These are phyloP conservation scores for Climacteris rufus DNA, from an alignment of 2,113 vertebrate genomes.

Conservation along the genomic window DNA sequence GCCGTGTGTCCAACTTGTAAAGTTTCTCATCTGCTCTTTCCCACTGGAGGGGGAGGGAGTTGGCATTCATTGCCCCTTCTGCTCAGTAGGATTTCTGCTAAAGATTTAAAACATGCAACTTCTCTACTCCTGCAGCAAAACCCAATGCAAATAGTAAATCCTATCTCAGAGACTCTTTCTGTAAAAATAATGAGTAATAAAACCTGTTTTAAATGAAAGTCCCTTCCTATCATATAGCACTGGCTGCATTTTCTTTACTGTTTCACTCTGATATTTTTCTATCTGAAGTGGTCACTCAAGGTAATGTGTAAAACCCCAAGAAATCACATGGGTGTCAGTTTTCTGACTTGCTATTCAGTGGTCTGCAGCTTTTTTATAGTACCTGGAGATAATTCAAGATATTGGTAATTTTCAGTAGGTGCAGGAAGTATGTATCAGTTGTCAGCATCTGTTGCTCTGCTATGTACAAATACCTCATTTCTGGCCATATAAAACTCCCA, in stretches of 20 bases:
- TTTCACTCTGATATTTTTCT: background rate
- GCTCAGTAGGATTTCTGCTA: background rate
- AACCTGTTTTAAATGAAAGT: background rate
- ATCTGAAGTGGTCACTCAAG: background rate
- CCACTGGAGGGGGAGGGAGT: background rate
- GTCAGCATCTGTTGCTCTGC: background rate
- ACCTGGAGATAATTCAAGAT: background rate
- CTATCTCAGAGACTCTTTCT: background rate
- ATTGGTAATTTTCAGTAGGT: background rate
- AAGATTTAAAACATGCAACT: background rate
- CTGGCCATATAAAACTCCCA: background rate
- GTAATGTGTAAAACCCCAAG: background rate
- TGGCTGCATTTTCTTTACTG: background rate
- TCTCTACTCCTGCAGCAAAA: background rate
- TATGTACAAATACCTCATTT: constrained; percentile 13
- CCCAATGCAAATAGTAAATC: background rate
- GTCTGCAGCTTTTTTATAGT: background rate
- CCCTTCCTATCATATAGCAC: rapidly evolving
- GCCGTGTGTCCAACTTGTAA: background rate
- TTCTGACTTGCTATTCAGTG: background rate
- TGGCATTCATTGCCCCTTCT: background rate
- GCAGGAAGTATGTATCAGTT: background rate
- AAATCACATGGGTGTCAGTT: background rate
- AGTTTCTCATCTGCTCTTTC: background rate
- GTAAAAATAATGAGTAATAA: background rate